A percentile compares a stretch with the other conserved stretches of the same genome.
Evolutionary conservation across 2,113 vertebrate genomes (phyloP).

Genomic region (Arizona elegans): DNA sequence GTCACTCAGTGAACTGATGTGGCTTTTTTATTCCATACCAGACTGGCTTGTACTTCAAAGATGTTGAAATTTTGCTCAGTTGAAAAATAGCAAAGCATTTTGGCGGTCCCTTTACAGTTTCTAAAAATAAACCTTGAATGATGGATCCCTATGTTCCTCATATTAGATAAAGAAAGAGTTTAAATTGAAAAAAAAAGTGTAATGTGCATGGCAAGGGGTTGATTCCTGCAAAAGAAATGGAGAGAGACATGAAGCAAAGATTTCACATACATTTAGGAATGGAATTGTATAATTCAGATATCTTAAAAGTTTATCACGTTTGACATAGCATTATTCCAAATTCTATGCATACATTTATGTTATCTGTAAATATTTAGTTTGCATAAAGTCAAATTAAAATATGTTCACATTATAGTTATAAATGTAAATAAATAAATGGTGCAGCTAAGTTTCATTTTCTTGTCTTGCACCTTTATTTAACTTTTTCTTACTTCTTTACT

Average conservation of each 20-base stretch:
- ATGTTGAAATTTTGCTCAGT: background rate
- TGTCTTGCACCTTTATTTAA: background rate
- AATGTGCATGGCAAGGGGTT: background rate
- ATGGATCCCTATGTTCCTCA: background rate
- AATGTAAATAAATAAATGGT: background rate
- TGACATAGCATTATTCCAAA: background rate
- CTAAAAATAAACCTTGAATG: background rate
- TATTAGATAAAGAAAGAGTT: background rate
- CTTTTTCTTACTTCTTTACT: background rate
- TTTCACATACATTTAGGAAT: background rate
- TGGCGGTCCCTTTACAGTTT: background rate
- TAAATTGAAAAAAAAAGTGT: background rate
- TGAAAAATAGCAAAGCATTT: background rate
- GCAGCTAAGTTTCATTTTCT: background rate
- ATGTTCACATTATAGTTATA: background rate
- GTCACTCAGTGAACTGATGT: background rate
- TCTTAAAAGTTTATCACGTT: background rate
- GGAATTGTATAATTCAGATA: background rate
- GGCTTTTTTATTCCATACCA: background rate
- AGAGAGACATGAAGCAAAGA: background rate
- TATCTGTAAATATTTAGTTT: background rate
- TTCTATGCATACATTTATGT: background rate
- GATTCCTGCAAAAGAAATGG: background rate
- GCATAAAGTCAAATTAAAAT: background rate
- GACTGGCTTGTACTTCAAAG: background rate